phyloP scores from a whole-genome alignment of 1,140 invertebrate genomes.

The Eufriesea mexicana region DNA sequence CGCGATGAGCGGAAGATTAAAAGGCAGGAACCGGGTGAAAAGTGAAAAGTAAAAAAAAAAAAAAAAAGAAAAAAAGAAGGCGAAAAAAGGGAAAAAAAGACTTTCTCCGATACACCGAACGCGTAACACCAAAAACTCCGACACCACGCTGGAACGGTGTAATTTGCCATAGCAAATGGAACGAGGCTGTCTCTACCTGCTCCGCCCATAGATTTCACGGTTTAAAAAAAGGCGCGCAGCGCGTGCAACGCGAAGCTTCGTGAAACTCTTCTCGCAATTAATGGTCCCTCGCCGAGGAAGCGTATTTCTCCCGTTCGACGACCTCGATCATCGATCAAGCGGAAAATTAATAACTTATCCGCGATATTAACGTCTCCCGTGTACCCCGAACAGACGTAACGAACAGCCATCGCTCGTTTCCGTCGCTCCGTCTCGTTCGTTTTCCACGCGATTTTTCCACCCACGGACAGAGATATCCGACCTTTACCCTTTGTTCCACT shows the following conservation, averaged over 20 bases:
- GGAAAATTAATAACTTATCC: constrained; percentile 4
- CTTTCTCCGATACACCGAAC: background rate
- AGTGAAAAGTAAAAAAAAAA: background rate
- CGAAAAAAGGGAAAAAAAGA: background rate
- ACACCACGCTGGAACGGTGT: too few relatives aligned
- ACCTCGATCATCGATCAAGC: background rate
- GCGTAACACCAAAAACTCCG: background rate
- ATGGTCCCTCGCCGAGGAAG: background rate
- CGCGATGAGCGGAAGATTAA: background rate
- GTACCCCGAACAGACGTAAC: background rate
- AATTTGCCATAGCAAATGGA: too few relatives aligned
- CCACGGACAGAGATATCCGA: background rate
- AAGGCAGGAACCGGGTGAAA: background rate
- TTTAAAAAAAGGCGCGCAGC: background rate
- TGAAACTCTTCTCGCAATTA: background rate
- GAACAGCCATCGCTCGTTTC: background rate
- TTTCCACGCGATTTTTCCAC: constrained; percentile 37
- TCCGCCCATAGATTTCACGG: too few relatives aligned
- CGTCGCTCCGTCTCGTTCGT: background rate
- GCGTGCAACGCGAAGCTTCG: background rate
- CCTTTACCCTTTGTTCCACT: constrained; percentile 46
- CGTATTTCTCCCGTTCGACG: background rate
- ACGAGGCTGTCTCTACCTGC: too few relatives aligned
- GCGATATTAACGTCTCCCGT: background rate
- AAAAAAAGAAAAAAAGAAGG: background rate